Conservation (phyloP, 2,797 vertebrate genomes). For the Gobionotothen gibberifrons region DNA sequence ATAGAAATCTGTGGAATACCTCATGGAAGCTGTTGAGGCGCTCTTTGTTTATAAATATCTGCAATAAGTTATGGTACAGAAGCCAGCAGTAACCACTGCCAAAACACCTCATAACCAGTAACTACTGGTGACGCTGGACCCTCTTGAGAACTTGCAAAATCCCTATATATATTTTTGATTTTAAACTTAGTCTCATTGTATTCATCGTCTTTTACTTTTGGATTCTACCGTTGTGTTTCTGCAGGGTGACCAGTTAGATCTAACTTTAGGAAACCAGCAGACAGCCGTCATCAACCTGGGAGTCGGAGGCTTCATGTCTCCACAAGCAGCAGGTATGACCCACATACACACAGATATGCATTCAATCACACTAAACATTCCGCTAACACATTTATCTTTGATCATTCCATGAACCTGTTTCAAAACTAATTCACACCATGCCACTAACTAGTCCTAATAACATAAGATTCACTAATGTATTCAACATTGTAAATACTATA, state of each 20-base stretch:
- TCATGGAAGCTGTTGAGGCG: conserved; percentile 1
- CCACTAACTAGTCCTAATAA: conserved; percentile 64
- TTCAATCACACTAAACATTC: not conserved
- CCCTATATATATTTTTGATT: not conserved
- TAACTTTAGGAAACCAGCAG: conserved; percentile 92
- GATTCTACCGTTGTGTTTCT: conserved; percentile 13
- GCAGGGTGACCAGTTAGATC: conserved; percentile 93
- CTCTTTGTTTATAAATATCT: conserved; percentile 21
- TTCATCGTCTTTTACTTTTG: not conserved
- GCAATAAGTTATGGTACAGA: conserved; percentile 4
- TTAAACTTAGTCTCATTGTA: not conserved
- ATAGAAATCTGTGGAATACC: conserved; percentile 17
- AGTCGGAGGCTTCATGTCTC: conserved; percentile 93
- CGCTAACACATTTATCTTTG: conserved; percentile 26
- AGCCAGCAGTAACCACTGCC: conserved; percentile 3
- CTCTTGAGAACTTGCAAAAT: not conserved
- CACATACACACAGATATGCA: conserved; percentile 9
- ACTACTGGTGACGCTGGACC: not conserved
- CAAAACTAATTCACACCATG: conserved; percentile 34
- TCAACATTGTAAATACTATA: conserved; percentile 47
- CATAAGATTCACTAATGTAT: conserved; percentile 54
- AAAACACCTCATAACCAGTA: conserved; percentile 15
- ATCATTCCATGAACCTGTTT: conserved; percentile 40
- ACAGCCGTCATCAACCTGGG: conserved; percentile 95
- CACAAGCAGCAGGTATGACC: conserved; percentile 91